phyloP scores from a whole-genome alignment of 2,888 invertebrate genomes.

The Pterostichus madidus region DNA sequence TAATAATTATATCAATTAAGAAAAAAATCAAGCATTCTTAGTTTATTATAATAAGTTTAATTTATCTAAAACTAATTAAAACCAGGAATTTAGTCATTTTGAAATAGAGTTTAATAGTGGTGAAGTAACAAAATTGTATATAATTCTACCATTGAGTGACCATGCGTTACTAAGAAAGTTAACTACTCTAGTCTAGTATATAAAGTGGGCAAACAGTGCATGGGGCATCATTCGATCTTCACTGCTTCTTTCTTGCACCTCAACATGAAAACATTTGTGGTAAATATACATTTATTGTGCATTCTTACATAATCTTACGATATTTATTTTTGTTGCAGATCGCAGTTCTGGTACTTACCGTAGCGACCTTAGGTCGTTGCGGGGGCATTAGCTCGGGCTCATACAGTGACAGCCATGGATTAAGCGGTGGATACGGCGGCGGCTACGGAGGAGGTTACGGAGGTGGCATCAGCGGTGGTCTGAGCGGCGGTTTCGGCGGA shows the following conservation, averaged over 20 bases:
- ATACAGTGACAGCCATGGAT: slow-evolving; percentile 1
- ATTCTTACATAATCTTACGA: neutral
- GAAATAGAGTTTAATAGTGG: slow-evolving; percentile 19
- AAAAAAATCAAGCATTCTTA: no score
- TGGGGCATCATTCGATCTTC: slow-evolving; percentile 7
- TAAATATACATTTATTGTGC: neutral
- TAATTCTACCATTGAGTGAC: slow-evolving; percentile 25
- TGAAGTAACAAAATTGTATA: slow-evolving; percentile 21
- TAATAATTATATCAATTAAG: neutral
- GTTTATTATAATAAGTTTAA: neutral
- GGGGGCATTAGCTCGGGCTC: neutral
- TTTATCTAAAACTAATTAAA: neutral
- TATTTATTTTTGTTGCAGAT: slow-evolving; percentile 8
- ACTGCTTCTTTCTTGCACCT: neutral
- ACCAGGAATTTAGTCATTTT: neutral
- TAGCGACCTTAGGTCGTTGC: neutral
- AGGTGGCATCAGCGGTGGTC: neutral
- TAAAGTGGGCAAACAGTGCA: no score
- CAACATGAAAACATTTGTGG: slow-evolving; percentile 46
- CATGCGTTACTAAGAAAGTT: slow-evolving; percentile 41
- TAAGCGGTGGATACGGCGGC: neutral
- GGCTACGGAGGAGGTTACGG: neutral
- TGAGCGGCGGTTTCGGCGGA: neutral
- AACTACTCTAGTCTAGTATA: neutral
- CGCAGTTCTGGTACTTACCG: neutral